phyloP scores from a whole-genome alignment of 2,888 invertebrate species.

The Selenia dentaria region DNA sequence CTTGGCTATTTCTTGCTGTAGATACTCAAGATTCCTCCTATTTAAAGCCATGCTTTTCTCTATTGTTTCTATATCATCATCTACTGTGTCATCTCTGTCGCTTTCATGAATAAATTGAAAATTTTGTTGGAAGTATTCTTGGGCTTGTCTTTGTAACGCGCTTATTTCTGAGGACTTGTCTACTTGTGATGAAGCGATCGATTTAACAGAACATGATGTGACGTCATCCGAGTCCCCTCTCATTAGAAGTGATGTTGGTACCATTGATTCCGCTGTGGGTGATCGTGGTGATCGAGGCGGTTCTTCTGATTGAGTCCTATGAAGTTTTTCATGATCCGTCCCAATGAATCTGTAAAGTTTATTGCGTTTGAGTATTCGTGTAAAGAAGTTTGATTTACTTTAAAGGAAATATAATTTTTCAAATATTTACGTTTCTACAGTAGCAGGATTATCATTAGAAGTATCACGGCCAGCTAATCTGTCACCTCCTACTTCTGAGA shows the following conservation, averaged over 20 bases:
- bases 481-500: conserved; percentile 88
- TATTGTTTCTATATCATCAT: conserved; percentile 79
- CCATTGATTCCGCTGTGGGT: conserved; percentile 68
- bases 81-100: conserved; percentile 80
- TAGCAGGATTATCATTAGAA: conserved; percentile 56
- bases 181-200: conserved; percentile 68
- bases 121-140: conserved; percentile 82
- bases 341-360: conserved; percentile 59
- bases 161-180: conserved; percentile 76
- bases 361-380: background rate
- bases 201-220: conserved; percentile 72
- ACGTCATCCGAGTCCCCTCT: conserved; percentile 75
- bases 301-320: conserved; percentile 94
- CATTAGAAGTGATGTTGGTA: conserved; percentile 74
- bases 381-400: background rate
- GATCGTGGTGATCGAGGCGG: conserved; percentile 90
- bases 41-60: conserved; percentile 82
- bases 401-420: background rate
- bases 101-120: conserved; percentile 82
- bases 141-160: conserved; percentile 68
- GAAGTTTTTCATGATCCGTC: conserved; percentile 89
- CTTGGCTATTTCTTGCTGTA: conserved; percentile 81
- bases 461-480: conserved; percentile 62
- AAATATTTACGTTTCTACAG: conserved; percentile 66
- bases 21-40: conserved; percentile 75